Evolutionary conservation across 1,140 invertebrate species (phyloP).

Genomic region (Macrocentrus cingulum): DNA sequence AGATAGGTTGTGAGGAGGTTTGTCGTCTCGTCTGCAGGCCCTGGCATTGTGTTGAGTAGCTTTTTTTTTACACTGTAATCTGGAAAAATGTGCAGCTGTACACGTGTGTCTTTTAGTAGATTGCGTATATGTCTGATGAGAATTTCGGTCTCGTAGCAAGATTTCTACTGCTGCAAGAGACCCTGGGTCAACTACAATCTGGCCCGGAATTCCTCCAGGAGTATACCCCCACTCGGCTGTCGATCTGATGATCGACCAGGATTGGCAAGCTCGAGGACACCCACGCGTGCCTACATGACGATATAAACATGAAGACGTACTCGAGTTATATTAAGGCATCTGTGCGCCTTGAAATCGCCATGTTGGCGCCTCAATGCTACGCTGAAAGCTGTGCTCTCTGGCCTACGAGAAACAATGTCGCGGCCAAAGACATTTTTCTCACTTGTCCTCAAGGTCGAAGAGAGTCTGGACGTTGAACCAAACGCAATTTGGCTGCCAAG

Average conservation of each 20-base stretch:
- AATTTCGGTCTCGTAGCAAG: constrained; percentile 4
- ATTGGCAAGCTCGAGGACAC: constrained; percentile 38
- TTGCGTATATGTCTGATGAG: too few species aligned
- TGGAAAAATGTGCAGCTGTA: too few species aligned
- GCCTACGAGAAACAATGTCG: background rate
- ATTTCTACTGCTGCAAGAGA: constrained; percentile 27
- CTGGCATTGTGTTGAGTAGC: constrained; percentile 36
- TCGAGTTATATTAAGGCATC: constrained; percentile 44
- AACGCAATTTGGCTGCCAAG: constrained; percentile 1
- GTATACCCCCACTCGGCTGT: constrained; percentile 28
- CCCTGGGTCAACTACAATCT: constrained; percentile 14
- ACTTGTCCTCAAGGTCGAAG: constrained; percentile 1
- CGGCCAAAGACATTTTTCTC: background rate
- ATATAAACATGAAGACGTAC: constrained; percentile 27
- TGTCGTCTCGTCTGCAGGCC: constrained; percentile 48
- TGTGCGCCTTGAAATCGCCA: constrained; percentile 27
- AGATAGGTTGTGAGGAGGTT: constrained; percentile 59
- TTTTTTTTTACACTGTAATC: constrained; percentile 20
- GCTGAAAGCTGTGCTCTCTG: background rate
- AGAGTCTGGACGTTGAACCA: constrained; percentile 11
- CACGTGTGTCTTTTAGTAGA: background rate
- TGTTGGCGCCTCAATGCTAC: background rate
- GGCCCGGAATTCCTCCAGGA: constrained; percentile 47
- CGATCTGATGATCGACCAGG: constrained; percentile 34
- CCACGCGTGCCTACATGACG: constrained; percentile 31